Conservation (phyloP, 2,797 vertebrate species). For the Silurus aristotelis region DNA sequence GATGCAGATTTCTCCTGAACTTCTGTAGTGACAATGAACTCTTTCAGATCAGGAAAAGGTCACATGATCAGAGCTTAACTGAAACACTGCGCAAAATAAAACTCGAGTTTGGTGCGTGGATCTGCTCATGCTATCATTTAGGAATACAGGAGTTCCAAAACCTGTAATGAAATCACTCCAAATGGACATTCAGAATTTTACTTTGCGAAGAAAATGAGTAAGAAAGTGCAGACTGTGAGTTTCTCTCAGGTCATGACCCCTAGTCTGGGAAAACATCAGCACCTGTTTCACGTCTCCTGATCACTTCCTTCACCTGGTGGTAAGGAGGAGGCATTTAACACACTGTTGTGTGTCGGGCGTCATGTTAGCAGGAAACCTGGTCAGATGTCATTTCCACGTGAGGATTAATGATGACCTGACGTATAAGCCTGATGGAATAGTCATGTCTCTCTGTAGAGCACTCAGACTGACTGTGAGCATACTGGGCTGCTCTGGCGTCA, state of each 20-base stretch:
- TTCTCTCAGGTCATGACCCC: neutral
- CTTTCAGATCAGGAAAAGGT: conserved; percentile 7
- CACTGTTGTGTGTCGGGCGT: neutral
- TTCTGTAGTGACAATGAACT: conserved; percentile 5
- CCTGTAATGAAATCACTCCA: neutral
- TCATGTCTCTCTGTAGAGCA: neutral
- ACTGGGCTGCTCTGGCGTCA: neutral
- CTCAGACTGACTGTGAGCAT: neutral
- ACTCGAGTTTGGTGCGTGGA: neutral
- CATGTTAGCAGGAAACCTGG: neutral
- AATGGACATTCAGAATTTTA: neutral
- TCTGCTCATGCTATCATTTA: neutral
- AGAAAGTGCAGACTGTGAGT: neutral
- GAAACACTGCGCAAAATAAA: neutral
- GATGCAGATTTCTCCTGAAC: conserved; percentile 7
- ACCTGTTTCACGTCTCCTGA: no score
- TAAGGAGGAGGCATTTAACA: no score
- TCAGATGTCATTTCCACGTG: neutral
- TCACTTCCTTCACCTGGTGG: neutral
- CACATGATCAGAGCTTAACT: neutral
- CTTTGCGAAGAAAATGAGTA: neutral
- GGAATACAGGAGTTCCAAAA: neutral
- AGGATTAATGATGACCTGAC: neutral
- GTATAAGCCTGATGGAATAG: neutral
- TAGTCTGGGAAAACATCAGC: neutral